These are phyloP conservation scores for Elysia chlorotica DNA, from an alignment of 1,140 invertebrate genomes.

Conservation along the genomic window DNA sequence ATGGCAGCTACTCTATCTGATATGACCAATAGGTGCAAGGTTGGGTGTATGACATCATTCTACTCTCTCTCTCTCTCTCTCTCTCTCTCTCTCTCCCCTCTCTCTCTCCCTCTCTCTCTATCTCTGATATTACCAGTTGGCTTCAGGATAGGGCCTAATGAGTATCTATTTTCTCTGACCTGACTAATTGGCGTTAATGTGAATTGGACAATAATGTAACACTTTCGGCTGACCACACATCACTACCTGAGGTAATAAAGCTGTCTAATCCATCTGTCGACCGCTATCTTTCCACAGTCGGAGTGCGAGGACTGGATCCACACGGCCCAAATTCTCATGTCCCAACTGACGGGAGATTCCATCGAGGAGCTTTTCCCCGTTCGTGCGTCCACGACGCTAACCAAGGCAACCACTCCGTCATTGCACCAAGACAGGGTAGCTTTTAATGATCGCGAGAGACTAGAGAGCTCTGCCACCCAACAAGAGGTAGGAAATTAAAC, in stretches of 20 bases:
- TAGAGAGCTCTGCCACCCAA: background rate
- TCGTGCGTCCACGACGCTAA: background rate
- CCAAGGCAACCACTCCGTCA: conserved; percentile 5
- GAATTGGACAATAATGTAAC: too few relatives aligned
- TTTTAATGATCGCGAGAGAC: conserved; percentile 15
- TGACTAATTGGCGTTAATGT: too few relatives aligned
- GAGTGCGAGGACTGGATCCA: conserved; percentile 57
- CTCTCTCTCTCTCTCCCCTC: background rate
- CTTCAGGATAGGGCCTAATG: too few relatives aligned
- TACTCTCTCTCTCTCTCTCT: conserved; percentile 1
- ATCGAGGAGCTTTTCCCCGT: conserved; percentile 41
- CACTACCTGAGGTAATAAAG: too few relatives aligned
- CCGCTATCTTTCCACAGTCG: conserved; percentile 24
- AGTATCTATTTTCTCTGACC: too few relatives aligned
- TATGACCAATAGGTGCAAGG: too few relatives aligned
- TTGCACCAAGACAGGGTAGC: conserved; percentile 13
- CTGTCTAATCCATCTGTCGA: background rate
- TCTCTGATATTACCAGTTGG: too few relatives aligned
- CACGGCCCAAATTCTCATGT: conserved; percentile 49
- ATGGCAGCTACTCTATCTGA: too few relatives aligned
- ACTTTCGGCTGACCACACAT: too few relatives aligned
- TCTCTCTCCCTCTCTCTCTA: background rate
- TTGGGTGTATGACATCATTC: too few relatives aligned
- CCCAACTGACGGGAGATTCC: conserved; percentile 42
- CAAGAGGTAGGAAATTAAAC: background rate